phyloP scores from a whole-genome alignment of 2,888 invertebrate genomes.

The Tenthredo mesomela region DNA sequence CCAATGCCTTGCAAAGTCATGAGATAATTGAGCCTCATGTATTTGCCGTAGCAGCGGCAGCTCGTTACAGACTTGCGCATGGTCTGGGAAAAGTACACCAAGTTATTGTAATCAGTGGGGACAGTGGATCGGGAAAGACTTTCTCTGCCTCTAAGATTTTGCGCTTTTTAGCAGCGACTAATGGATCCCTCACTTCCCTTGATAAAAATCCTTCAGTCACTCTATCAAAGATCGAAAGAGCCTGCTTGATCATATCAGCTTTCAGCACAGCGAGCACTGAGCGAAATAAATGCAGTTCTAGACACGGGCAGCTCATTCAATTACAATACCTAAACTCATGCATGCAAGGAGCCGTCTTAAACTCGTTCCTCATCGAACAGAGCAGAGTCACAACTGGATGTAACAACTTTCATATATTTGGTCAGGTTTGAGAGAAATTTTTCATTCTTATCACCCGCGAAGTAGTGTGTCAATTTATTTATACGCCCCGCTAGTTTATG shows the following conservation, averaged over 20 bases:
- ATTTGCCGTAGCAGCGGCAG: conserved; percentile 69
- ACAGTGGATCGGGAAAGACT: conserved; percentile 78
- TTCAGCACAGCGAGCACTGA: conserved; percentile 76
- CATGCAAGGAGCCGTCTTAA: conserved; percentile 73
- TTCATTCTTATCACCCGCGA: not conserved
- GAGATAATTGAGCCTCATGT: conserved; percentile 67
- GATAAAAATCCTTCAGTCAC: conserved; percentile 61
- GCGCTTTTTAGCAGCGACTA: conserved; percentile 70
- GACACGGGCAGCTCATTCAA: conserved; percentile 76
- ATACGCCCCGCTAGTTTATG: not conserved
- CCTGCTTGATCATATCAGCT: conserved; percentile 70
- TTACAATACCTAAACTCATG: conserved; percentile 71
- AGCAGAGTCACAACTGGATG: conserved; percentile 73
- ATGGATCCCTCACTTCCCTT: conserved; percentile 54
- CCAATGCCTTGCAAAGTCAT: conserved; percentile 54
- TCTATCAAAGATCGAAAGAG: conserved; percentile 69
- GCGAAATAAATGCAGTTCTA: conserved; percentile 75
- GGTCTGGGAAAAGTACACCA: conserved; percentile 73
- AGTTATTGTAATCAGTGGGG: conserved; percentile 76
- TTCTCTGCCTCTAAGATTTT: conserved; percentile 75
- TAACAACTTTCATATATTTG: conserved; percentile 77
- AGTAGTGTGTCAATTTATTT: not conserved
- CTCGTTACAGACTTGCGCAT: conserved; percentile 69
- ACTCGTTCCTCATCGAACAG: conserved; percentile 76
- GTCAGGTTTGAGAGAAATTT: conserved; percentile 68